These are phyloP conservation scores for Metellina segmentata DNA, from an alignment of 2,888 invertebrate genomes.

Conservation along the genomic window DNA sequence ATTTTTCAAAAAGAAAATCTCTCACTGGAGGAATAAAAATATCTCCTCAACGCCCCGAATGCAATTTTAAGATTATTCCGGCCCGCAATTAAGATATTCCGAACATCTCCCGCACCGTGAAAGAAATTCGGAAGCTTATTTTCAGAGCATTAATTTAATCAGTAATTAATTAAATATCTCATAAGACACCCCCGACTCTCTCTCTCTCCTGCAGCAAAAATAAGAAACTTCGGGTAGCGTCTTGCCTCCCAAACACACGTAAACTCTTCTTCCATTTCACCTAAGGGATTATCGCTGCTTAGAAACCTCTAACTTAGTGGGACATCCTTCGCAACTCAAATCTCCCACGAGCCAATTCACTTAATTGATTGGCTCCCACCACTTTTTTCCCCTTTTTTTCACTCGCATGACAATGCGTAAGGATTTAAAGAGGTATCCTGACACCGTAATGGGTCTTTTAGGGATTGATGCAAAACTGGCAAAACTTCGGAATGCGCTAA, in stretches of 20 bases:
- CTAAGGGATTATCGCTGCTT: constrained; percentile 41
- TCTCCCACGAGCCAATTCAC: constrained; percentile 50
- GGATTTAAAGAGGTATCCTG: constrained; percentile 27
- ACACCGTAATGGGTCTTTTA: constrained; percentile 40
- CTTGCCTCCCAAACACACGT: constrained; percentile 17
- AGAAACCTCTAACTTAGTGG: constrained; percentile 38
- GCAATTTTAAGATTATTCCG: constrained; percentile 31
- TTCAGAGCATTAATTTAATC: constrained; percentile 48
- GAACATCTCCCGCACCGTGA: not conserved
- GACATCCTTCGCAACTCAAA: constrained; percentile 37
- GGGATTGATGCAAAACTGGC: constrained; percentile 32
- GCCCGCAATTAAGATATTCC: constrained; percentile 23
- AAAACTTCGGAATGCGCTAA: constrained; percentile 30
- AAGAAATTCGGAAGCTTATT: constrained; percentile 31
- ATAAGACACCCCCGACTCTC: constrained; percentile 22
- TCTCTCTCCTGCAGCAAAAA: constrained; percentile 8
- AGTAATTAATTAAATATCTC: constrained; percentile 58
- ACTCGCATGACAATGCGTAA: constrained; percentile 19
- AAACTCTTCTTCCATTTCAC: constrained; percentile 38
- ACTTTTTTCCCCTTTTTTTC: not conserved
- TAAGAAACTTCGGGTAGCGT: not conserved
- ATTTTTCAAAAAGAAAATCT: not conserved
- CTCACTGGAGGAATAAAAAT: not conserved
- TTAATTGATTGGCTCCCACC: constrained; percentile 54
- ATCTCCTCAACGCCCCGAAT: not conserved